Evolutionary conservation across 2,797 vertebrate genomes (phyloP), one percentile per base, ranked within the genome.

Genomic region (Sus cebifrons): DNA sequence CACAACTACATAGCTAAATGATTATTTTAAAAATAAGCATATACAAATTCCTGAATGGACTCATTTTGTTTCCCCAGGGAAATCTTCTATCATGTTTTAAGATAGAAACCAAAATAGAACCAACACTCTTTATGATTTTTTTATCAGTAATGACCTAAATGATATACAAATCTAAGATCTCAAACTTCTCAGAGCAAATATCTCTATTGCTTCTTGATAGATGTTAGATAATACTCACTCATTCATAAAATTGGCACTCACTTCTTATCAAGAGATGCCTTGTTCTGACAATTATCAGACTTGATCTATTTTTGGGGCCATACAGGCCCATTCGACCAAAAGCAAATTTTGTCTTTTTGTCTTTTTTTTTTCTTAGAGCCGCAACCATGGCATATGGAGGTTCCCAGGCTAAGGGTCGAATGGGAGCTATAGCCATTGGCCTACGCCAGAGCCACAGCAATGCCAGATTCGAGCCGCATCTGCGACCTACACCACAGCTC

Each of bases 1-100:
- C 64, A 88, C 20, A 95, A 68, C 58, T 82, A 96, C 67, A 96
- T 96, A 93, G 75, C 67, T 95, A 82, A 96, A 97, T 86, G 62
- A 91, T 73, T 74, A 65, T 83, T 95, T 97, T 71, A 65, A 87
- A 95, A 96, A 85, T 54, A 93, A 17, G 56, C 44, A 5, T 54
- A 56, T 89, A 94, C 68, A 93, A 86, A 95, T 95, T 96, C 25
- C 65, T 62, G 20, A 94, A 11, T 85, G 90, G 65, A 64, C 56
- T 83, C 18, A 49, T 64, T 92, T 95, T 96, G 54, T 85, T 86
- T 95, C 78, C 67, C 84, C 78, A 52, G n/a, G 49, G 40, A n/a
- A 86, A 91, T 87, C 62, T 73, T 84, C 60, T 92, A 60, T 81
- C 65, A 71, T 62, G 6, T 75, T 83, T 90, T 85, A 90, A 92